phyloP scores from a whole-genome alignment of 2,797 vertebrate species.

The Atherinosoma microstoma region DNA sequence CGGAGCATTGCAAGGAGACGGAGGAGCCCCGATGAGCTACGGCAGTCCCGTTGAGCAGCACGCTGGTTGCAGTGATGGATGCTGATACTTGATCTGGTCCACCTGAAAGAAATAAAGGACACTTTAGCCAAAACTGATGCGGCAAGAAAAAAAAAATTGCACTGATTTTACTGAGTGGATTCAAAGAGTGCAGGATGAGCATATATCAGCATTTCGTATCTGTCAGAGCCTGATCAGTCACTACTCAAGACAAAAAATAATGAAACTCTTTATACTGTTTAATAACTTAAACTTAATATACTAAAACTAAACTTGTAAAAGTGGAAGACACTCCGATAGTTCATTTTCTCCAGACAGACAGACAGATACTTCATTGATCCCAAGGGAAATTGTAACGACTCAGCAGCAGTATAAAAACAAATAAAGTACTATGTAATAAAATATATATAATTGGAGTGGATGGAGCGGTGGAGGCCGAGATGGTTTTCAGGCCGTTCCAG shows the following conservation, averaged over 20 bases:
- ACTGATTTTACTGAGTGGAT: too few species aligned
- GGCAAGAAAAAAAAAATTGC: not conserved
- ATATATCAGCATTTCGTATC: too few species aligned
- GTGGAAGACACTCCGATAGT: not conserved
- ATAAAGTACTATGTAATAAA: too few species aligned
- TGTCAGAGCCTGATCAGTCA: too few species aligned
- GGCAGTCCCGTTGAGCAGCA: slow-evolving; percentile 80
- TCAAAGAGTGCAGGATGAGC: too few species aligned
- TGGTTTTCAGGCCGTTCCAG: too few species aligned
- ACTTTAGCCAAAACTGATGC: not conserved
- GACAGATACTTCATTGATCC: too few species aligned
- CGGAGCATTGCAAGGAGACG: slow-evolving; percentile 81
- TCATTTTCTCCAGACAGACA: not conserved
- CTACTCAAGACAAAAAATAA: not conserved
- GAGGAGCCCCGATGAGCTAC: slow-evolving; percentile 47
- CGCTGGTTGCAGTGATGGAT: slow-evolving; percentile 54
- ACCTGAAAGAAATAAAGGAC: slow-evolving; percentile 63
- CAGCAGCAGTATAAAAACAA: too few species aligned
- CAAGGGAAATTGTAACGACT: too few species aligned
- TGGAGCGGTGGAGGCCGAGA: too few species aligned
- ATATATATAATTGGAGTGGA: too few species aligned
- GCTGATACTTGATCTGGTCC: slow-evolving; percentile 69
- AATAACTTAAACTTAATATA: not conserved
- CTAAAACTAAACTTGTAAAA: not conserved
- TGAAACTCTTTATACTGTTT: not conserved